Percentiles rank a stretch among this genome's conserved stretches.
phyloP scores from a whole-genome alignment of 92 coral and sea anemone genomes.

The Meandrina meandrites region DNA sequence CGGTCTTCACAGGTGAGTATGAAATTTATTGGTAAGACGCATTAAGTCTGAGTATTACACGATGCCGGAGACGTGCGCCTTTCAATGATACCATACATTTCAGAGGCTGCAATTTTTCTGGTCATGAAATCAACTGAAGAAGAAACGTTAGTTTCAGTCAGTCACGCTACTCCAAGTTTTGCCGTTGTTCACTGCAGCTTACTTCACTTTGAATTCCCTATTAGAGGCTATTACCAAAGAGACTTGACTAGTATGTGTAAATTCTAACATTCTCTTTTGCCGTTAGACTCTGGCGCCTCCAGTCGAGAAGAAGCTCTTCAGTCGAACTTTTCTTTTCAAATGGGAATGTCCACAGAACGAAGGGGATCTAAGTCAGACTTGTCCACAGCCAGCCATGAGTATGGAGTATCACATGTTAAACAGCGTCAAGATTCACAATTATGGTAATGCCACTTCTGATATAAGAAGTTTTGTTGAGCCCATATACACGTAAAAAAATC shows the following conservation, averaged over 20 bases:
- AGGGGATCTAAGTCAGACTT: constrained; percentile 77
- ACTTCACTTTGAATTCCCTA: no score
- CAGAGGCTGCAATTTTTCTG: not conserved
- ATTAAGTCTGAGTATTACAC: no score
- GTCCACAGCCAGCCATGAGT: constrained; percentile 53
- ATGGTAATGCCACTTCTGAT: constrained; percentile 22
- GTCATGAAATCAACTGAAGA: not conserved
- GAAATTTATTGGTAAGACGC: not conserved
- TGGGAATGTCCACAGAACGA: constrained; percentile 67
- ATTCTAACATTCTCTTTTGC: not conserved
- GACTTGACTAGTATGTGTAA: no score
- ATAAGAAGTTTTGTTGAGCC: not conserved
- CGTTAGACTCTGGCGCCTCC: constrained; percentile 60
- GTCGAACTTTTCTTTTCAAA: constrained; percentile 66
- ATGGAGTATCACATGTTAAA: constrained; percentile 43
- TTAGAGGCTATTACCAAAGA: no score
- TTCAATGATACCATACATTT: no score
- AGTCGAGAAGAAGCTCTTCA: constrained; percentile 56
- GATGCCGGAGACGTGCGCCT: no score
- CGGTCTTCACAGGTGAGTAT: constrained; percentile 16
- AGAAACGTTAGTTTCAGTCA: not conserved
- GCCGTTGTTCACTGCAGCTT: no score
- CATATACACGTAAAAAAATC: no score
- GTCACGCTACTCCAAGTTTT: not conserved
- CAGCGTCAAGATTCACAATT: constrained; percentile 51